Evolutionary conservation across 2,888 invertebrate genomes (phyloP), one percentile per base, ranked within the genome.

Genomic region (Drosophila conformis): DNA sequence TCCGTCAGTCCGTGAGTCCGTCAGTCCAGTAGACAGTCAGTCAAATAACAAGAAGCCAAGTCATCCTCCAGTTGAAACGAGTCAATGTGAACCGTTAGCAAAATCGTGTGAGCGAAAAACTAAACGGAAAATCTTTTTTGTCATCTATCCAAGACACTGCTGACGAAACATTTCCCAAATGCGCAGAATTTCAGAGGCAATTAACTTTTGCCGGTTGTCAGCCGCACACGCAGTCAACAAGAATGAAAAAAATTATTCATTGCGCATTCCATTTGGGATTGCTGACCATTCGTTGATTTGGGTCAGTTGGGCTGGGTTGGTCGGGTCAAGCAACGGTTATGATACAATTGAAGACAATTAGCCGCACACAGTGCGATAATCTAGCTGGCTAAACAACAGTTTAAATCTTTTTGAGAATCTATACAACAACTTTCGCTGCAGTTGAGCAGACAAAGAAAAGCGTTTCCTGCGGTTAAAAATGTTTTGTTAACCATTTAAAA

Each of bases 301-400:
- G 84, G 84, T 83, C 83, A 87, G 63, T 68, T 67, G 71, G 69
- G 74, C 69, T 76, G 76, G 89, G 57, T 42, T 31, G 40, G 15
- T 11, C n/a, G 57, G 57, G 89, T 89, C 87, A 87, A 54, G 64
- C 89, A 87, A 87, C 87, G 89, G 87, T 83, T 89, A 84, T 87
- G 85, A 84, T 82, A 87, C 85, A 87, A 87, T 87, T 89, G 85
- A 82, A 80, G 83, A 78, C 85, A 87, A 89, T 87, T 87, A 87
- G 83, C 71, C 72, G 48, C 48, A n/a, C 57, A 25, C 46, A 25
- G 46, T 15, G 52, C 61, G 74, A 77, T 78, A 78, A 78, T 78
- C 78, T 51, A 46, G 62, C 66, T 74, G 62, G 60, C 68, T 56
- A 62, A 77, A 63, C 70, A 74, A 67, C 21, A 68, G 57, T 62